A percentile compares a stretch with the other conserved stretches of the same genome.
phyloP scores from a whole-genome alignment of 2,797 vertebrate genomes.

The Tinamus major region DNA sequence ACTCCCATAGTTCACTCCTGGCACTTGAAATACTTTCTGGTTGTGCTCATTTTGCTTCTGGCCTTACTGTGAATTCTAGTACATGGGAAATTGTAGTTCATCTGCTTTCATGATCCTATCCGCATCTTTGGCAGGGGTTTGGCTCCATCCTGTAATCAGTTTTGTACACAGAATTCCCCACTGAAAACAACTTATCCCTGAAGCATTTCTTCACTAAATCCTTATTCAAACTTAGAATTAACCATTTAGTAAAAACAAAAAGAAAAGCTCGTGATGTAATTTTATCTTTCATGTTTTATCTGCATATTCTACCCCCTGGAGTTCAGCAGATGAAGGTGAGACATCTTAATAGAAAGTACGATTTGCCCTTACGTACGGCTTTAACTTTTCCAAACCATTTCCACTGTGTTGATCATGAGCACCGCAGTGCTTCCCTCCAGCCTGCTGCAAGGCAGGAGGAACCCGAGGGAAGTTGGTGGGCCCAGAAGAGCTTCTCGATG shows the following conservation, averaged over 20 bases:
- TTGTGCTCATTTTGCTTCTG: constrained; percentile 64
- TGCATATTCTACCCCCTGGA: background rate
- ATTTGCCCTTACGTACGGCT: background rate
- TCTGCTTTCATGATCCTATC: constrained; percentile 55
- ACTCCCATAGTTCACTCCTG: constrained; percentile 46
- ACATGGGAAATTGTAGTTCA: constrained; percentile 62
- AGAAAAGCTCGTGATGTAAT: background rate
- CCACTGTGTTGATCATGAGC: background rate
- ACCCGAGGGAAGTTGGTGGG: background rate
- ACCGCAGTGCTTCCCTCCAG: background rate
- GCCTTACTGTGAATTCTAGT: constrained; percentile 45
- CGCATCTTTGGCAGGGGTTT: constrained; percentile 36
- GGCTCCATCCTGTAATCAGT: constrained; percentile 38
- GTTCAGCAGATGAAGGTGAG: background rate
- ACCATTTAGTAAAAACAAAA: background rate
- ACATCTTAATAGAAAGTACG: background rate
- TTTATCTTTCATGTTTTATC: background rate
- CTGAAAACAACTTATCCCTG: constrained; percentile 40
- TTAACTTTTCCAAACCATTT: background rate
- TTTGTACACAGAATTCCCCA: constrained; percentile 40
- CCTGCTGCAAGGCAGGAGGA: background rate
- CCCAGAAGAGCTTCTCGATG: background rate
- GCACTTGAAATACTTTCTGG: constrained; percentile 43
- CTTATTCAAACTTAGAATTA: constrained; percentile 5
- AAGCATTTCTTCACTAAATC: constrained; percentile 44